Evolutionary conservation across 1,140 invertebrate species (phyloP), one percentile per base, ranked within the genome.

Genomic region (Globodera rostochiensis): DNA sequence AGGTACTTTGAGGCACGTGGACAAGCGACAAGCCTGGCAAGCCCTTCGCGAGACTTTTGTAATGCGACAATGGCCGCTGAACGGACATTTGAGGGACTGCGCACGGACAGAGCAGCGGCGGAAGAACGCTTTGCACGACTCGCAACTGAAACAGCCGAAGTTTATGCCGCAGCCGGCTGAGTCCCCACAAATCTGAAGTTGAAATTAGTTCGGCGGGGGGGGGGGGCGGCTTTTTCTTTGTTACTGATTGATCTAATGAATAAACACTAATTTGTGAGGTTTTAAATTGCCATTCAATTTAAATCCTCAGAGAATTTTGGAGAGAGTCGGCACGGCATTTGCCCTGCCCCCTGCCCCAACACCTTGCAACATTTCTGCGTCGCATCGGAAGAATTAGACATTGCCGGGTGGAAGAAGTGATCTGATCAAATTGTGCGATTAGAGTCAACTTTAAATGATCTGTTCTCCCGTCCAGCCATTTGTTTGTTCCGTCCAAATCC

Each of bases 121-220:
- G 46, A 75, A 75, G 47, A 75, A 75, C 8, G 74, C 74, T n/a
- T 75, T 75, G 74, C 74, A 75, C 50, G 50, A 60, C 1, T 75
- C 74, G 60, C 74, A 75, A 25, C 74, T 75, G 36, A 75, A n/a
- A 60, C 50, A 57, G 50, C 50, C 50, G 19, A 75, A 75, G 46
- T 75, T 75, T 5, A 66, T 21, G 50, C 74, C 74, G 36, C 69
- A 71, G n/a, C 50, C 50, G 21, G 45, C 49, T 15, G n/a, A 60
- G 25, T 75, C 74, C 6, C 74, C 74, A n/a, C 74, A 75, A 60
- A 75, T 75, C 74, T 75, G 2, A 53, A 13, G 60, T 7, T 6
- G 6, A 45, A 15, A 73, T 73, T 66, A 13, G 3, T 21, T 1
- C 60, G 60, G 1, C 3, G 13, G n/a, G n/a, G 25, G 25, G 25